Evolutionary conservation across 2,797 vertebrate genomes (phyloP), one percentile per base, ranked within the genome.

Genomic region (Rallus crepitans): DNA sequence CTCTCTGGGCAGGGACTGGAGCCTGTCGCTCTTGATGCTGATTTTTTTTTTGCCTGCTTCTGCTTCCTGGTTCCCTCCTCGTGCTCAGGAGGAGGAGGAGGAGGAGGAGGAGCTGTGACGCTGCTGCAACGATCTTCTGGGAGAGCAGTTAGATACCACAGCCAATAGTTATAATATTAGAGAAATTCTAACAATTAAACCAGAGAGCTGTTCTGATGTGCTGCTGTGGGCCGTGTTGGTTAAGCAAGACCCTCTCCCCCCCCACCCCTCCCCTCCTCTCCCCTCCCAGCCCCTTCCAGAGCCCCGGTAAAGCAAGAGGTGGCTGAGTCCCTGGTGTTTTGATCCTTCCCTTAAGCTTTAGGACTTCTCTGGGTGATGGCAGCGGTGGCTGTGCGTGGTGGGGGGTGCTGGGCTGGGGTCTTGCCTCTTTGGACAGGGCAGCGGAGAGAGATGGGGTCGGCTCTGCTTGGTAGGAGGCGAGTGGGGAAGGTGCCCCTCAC

Each of bases 261-360:
- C 6, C 42, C 9, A 35, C 35, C 17, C 42, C 42, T 37, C 37
- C 10, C 42, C 42, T 16, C 42, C 35, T 35, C 35, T 35, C 35
- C 35, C 3, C 31, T 28, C 35, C 23, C 60, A 7, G 42, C 71
- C 33, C 52, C 35, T 25, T 2, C 0, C n/a, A 7, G 53, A 56
- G 40, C 53, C 3, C 30, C 4, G 0, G 20, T 2, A 11, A 12
- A 19, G 4, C 3, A 4, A 0, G n/a, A 20, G 15, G 13, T 2
- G 14, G 40, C 0, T 5, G 0, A 0, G 0, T 18, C 33, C 68
- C 12, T 2, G 10, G 33, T 12, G 42, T 7, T 7, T 7, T 2
- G 9, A 15, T 25, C 12, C 31, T 55, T 31, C 39, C 12, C n/a
- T 3, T 30, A 6, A 53, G 18, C 4, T 59, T 20, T 13, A 2